Evolutionary conservation across 2,888 invertebrate species (phyloP).

Genomic region (Allacma fusca): DNA sequence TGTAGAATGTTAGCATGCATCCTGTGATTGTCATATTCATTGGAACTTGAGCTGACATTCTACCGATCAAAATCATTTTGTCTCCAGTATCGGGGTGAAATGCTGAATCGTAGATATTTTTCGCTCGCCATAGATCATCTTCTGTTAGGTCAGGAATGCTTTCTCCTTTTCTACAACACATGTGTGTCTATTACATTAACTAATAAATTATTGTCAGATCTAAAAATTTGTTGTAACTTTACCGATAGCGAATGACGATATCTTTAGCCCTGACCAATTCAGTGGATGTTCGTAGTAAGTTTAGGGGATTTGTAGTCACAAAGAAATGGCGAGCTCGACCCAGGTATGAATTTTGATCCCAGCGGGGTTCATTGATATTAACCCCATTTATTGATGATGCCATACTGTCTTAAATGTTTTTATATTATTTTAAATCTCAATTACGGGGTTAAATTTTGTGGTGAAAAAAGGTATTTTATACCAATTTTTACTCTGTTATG

Average conservation of each 20-base stretch:
- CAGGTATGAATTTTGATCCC: slow-evolving; percentile 85
- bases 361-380: slow-evolving; percentile 85
- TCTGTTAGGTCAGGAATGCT: slow-evolving; percentile 71
- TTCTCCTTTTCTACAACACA: slow-evolving; percentile 67
- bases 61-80: too few relatives aligned
- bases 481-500: too few relatives aligned
- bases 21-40: too few relatives aligned
- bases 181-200: too few relatives aligned
- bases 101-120: slow-evolving; percentile 97
- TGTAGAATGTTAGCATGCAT: too few relatives aligned
- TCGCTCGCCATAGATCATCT: slow-evolving; percentile 88
- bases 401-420: too few relatives aligned
- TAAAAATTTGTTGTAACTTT: slow-evolving; percentile 61
- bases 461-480: too few relatives aligned
- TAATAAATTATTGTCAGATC: too few relatives aligned
- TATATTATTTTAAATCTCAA: too few relatives aligned
- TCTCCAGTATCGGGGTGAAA: slow-evolving; percentile 98
- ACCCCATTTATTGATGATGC: too few relatives aligned
- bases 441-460: too few relatives aligned
- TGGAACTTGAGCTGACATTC: too few relatives aligned
- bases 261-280: slow-evolving; percentile 80
- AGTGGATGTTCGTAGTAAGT: slow-evolving; percentile 75
- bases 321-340: slow-evolving; percentile 94
- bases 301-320: slow-evolving; percentile 91
- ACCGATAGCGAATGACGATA: slow-evolving; percentile 84